phyloP scores from a whole-genome alignment of 2,113 vertebrate species.

The Psammodynastes pulverulentus region DNA sequence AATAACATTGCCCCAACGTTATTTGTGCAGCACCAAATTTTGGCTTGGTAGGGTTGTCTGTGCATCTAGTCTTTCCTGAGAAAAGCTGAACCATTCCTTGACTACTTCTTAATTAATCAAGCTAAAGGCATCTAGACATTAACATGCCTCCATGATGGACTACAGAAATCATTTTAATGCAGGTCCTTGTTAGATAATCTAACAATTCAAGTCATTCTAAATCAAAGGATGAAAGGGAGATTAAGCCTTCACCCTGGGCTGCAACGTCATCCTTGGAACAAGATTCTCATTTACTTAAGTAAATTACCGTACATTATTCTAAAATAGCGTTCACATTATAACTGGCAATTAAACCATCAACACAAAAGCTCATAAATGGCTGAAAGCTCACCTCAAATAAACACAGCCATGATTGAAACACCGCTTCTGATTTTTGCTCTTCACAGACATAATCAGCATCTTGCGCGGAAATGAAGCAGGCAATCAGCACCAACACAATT shows the following conservation, averaged over 20 bases:
- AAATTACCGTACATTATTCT: slow-evolving; percentile 68
- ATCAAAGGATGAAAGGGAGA: slow-evolving; percentile 53
- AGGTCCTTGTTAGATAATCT: slow-evolving; percentile 36
- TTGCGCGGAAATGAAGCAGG: slow-evolving; percentile 54
- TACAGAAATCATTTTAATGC: slow-evolving; percentile 31
- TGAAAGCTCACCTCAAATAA: slow-evolving; percentile 69
- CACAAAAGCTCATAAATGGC: slow-evolving; percentile 67
- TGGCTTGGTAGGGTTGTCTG: background rate
- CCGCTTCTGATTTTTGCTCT: slow-evolving; percentile 68
- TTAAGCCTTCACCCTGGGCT: slow-evolving; percentile 53
- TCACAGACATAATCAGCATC: slow-evolving; percentile 63
- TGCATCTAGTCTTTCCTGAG: background rate
- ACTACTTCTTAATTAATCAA: background rate
- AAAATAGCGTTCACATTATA: slow-evolving; percentile 68
- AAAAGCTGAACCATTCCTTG: background rate
- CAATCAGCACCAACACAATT: slow-evolving; percentile 15
- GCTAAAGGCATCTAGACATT: background rate
- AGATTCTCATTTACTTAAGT: slow-evolving; percentile 68
- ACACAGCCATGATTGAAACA: slow-evolving; percentile 68
- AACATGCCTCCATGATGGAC: slow-evolving; percentile 10
- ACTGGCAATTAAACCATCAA: slow-evolving; percentile 71
- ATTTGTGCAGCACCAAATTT: background rate
- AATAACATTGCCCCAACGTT: background rate
- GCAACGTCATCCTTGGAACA: slow-evolving; percentile 63
- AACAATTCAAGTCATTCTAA: slow-evolving; percentile 49